Evolutionary conservation across 92 coral and sea anemone species (phyloP).

Genomic region (Porites lobata): DNA sequence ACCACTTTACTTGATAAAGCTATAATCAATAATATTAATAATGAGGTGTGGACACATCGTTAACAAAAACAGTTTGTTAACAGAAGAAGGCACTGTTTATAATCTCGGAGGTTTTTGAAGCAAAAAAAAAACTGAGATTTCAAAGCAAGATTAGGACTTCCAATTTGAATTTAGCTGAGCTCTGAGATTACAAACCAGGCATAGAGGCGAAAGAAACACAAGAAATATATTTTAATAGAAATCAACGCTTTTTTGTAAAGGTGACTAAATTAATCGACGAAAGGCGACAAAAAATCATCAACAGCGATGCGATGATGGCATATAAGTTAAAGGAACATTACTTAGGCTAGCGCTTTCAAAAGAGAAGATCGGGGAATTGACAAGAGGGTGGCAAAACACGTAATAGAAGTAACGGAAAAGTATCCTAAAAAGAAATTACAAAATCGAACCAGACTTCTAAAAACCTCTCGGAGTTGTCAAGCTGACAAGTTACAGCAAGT

Average conservation of each 20-base stretch:
- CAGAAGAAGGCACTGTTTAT: too few relatives aligned
- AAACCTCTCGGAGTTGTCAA: neutral
- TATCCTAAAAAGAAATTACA: neutral
- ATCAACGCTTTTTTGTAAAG: neutral
- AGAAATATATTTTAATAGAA: too few relatives aligned
- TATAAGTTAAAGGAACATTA: neutral
- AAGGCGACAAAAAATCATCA: conserved; percentile 3
- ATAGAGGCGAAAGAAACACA: too few relatives aligned
- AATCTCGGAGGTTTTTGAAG: too few relatives aligned
- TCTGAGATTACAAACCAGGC: too few relatives aligned
- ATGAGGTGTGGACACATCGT: too few relatives aligned
- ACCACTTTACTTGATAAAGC: too few relatives aligned
- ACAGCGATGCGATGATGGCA: neutral
- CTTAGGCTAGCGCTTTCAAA: neutral
- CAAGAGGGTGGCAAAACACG: neutral
- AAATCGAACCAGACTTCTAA: neutral
- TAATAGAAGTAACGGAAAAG: neutral
- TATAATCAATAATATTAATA: too few relatives aligned
- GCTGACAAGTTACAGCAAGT: neutral
- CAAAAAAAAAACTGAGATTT: too few relatives aligned
- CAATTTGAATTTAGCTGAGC: too few relatives aligned
- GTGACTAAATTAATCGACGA: neutral
- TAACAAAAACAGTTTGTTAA: too few relatives aligned
- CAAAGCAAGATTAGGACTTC: too few relatives aligned
- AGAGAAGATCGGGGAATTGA: neutral